phyloP scores from a whole-genome alignment of 2,113 vertebrate genomes.

The Apeltes quadracus region DNA sequence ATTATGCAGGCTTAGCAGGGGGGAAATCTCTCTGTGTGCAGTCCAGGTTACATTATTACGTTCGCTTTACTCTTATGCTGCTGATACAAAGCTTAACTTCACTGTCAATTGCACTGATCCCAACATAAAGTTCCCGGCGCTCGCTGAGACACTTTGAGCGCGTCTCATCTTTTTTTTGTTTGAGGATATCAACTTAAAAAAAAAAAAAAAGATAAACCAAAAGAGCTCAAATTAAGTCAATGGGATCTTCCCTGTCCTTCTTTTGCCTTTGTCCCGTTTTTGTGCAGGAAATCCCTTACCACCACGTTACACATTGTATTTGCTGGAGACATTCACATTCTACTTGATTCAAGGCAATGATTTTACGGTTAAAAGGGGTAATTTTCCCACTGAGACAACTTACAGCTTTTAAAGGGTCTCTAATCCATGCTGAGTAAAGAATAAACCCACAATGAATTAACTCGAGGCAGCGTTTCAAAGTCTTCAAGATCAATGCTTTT shows the following conservation, averaged over 20 bases:
- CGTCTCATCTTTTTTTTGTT: not conserved
- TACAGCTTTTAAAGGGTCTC: not conserved
- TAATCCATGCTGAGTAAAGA: not conserved
- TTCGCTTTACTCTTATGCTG: conserved; percentile 1
- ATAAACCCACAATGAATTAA: too few relatives aligned
- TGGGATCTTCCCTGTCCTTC: not conserved
- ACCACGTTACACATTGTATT: not conserved
- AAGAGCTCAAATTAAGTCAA: not conserved
- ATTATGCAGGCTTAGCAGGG: not conserved
- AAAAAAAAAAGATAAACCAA: not conserved
- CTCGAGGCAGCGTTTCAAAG: not conserved
- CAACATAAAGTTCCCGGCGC: not conserved
- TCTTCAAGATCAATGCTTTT: not conserved
- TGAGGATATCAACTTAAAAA: not conserved
- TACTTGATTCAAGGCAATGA: not conserved
- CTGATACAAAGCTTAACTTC: not conserved
- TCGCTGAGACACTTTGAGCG: not conserved
- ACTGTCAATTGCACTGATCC: not conserved
- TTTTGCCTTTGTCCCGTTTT: not conserved
- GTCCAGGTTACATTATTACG: not conserved
- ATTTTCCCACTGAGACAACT: not conserved
- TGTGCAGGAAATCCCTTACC: not conserved
- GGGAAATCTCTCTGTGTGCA: not conserved
- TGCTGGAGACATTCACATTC: not conserved
- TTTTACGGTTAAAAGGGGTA: not conserved